Conservation (phyloP, 2,113 vertebrate species). For the Laticauda colubrina region DNA sequence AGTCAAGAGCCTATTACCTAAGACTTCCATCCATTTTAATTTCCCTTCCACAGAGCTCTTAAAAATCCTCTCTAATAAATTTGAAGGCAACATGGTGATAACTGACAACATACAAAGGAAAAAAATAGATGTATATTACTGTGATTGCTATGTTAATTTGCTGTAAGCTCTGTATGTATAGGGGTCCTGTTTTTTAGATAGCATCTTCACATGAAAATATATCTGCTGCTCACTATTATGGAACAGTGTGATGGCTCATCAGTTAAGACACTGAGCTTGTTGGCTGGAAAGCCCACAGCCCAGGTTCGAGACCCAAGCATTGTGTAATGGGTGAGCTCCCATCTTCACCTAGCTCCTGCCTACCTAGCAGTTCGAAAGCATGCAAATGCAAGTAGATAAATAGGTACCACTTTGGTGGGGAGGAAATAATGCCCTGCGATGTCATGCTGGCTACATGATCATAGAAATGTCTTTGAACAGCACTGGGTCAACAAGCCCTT, state of each 20-base stretch:
- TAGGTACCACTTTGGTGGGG: background rate
- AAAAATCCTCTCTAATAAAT: constrained; percentile 55
- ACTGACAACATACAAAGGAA: constrained; percentile 43
- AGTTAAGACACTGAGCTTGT: too few relatives aligned
- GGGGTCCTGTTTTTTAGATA: constrained; percentile 48
- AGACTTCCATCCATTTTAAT: constrained; percentile 53
- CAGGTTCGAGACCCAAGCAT: background rate
- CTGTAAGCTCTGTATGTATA: constrained; percentile 29
- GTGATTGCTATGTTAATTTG: constrained; percentile 35
- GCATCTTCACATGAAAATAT: constrained; percentile 12
- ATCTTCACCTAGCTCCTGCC: background rate
- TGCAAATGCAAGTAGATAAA: background rate
- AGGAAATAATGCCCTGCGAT: background rate
- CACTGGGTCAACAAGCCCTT: background rate
- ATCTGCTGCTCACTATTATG: constrained; percentile 39
- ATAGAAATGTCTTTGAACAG: background rate
- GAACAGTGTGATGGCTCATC: background rate
- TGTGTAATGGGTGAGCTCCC: background rate
- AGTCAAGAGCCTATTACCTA: constrained; percentile 49
- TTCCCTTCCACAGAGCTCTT: constrained; percentile 52
- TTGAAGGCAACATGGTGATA: constrained; percentile 41
- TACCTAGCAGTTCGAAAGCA: background rate
- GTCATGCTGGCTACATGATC: background rate
- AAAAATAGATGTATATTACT: constrained; percentile 26
- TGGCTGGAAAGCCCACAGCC: background rate